phyloP scores from a whole-genome alignment of 1,140 invertebrate species.

The Colletes gigas region DNA sequence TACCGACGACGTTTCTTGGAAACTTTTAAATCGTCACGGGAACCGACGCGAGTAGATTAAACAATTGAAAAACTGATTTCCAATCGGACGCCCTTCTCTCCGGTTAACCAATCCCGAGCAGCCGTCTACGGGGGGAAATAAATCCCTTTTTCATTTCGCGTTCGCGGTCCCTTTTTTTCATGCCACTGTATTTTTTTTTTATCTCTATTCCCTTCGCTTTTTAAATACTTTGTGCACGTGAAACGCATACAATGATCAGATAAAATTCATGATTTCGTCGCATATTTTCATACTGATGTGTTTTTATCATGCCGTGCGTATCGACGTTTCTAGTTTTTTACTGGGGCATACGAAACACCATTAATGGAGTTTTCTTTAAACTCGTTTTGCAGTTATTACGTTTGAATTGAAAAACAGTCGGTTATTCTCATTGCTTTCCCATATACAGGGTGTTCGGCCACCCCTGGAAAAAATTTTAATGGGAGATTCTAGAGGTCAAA shows the following conservation, averaged over 20 bases:
- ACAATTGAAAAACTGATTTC: conserved; percentile 50
- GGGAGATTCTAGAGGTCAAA: too few relatives aligned
- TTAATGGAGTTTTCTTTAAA: too few relatives aligned
- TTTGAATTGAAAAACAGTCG: too few relatives aligned
- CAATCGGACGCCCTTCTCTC: background rate
- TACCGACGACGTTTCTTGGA: background rate
- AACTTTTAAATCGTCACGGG: conserved; percentile 24
- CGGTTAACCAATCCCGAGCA: background rate
- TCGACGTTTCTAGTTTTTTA: background rate
- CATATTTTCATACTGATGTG: background rate
- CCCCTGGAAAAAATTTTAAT: too few relatives aligned
- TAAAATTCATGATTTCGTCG: conserved; percentile 1
- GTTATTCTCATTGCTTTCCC: too few relatives aligned
- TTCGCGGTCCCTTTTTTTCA: background rate
- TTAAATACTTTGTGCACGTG: background rate
- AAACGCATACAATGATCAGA: conserved; percentile 23
- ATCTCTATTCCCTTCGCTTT: background rate
- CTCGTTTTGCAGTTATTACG: too few relatives aligned
- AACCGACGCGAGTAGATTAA: conserved; percentile 42
- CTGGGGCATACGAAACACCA: too few relatives aligned
- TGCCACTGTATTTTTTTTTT: too few relatives aligned
- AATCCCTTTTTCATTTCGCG: conserved; percentile 16
- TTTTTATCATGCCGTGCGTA: background rate
- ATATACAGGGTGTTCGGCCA: too few relatives aligned
- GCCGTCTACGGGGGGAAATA: background rate